Percentiles rank a stretch among this genome's conserved stretches.
Conservation (phyloP, 2,113 vertebrate genomes). For the Stercorarius parasiticus region DNA sequence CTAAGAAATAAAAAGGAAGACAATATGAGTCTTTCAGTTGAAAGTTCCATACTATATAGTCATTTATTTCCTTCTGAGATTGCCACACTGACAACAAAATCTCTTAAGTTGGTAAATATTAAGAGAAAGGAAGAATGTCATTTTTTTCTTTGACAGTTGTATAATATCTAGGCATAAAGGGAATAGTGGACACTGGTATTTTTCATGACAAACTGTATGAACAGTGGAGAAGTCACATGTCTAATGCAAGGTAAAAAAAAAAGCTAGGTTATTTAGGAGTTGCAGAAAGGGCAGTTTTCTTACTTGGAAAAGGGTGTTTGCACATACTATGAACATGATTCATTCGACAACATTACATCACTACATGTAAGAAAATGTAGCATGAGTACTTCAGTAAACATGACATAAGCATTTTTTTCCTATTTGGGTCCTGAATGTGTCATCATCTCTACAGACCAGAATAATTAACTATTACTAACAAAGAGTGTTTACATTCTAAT, state of each 20-base stretch:
- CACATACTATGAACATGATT: not conserved
- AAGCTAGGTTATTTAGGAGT: not conserved
- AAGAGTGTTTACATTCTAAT: not conserved
- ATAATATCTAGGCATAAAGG: slow-evolving; percentile 4
- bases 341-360: not conserved
- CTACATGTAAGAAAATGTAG: not conserved
- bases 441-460: not conserved
- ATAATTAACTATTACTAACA: not conserved
- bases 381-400: not conserved
- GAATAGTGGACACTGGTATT: slow-evolving; percentile 14
- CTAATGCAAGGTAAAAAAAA: not conserved
- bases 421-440: not conserved
- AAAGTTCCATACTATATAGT: not conserved
- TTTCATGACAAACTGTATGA: slow-evolving; percentile 18
- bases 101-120: slow-evolving; percentile 49
- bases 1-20: slow-evolving; percentile 6
- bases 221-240: not conserved
- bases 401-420: not conserved
- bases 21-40: not conserved
- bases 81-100: slow-evolving; percentile 12
- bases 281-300: not conserved
- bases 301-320: not conserved
- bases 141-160: slow-evolving; percentile 30
- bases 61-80: slow-evolving; percentile 33
- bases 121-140: not conserved